phyloP scores from a whole-genome alignment of 2,113 vertebrate species.

The Ciconia maguari region DNA sequence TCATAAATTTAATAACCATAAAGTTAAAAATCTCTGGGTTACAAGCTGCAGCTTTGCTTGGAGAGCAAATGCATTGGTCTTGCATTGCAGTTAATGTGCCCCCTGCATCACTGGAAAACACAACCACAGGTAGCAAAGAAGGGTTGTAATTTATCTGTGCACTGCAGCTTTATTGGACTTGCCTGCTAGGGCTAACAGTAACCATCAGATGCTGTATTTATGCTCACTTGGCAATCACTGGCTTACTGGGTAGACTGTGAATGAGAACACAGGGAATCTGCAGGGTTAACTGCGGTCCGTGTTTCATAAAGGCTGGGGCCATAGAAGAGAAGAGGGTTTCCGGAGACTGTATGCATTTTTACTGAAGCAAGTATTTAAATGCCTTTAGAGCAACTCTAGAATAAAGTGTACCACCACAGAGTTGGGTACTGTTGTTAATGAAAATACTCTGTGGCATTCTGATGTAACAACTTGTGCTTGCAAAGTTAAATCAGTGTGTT shows the following conservation, averaged over 20 bases:
- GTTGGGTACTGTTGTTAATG: neutral
- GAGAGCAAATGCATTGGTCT: neutral
- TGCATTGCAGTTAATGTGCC: neutral
- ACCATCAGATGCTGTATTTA: neutral
- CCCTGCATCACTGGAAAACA: neutral
- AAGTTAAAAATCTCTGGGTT: neutral
- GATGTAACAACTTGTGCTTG: neutral
- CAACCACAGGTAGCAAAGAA: neutral
- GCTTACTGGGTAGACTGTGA: neutral
- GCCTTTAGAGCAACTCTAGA: slow-evolving; percentile 3
- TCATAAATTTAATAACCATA: neutral
- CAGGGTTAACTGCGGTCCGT: neutral
- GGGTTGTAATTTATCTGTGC: neutral
- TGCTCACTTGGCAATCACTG: neutral
- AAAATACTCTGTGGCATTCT: neutral
- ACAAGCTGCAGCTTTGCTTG: neutral
- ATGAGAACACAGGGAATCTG: neutral
- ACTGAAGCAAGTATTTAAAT: neutral
- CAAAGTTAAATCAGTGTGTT: neutral
- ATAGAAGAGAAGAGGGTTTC: neutral
- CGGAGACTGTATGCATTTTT: neutral
- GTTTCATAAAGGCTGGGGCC: neutral
- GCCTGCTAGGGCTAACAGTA: neutral
- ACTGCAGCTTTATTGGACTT: neutral
- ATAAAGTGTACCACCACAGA: slow-evolving; percentile 3